Base-by-base conservation (phyloP, 2,888 invertebrate species). In the Spodoptera littoralis region DNA sequence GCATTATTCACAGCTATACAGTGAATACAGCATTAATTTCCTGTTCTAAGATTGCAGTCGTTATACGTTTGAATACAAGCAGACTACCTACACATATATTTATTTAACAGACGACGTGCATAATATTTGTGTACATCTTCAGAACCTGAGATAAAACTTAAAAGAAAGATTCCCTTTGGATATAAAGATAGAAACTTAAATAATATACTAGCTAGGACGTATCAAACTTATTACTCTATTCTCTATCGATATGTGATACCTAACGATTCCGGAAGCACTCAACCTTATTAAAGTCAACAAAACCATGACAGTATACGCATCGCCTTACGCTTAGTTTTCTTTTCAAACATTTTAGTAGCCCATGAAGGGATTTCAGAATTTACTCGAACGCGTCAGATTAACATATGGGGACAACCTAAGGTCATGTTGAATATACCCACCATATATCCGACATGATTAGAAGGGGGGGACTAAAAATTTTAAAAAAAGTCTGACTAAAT, bases 211-310 rank as follows among this genome's bases (percentile, higher is more conserved):
- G 18, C 18, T 18, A 18, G 18, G 18, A 18, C 18, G 18, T 41
- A 47, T 30, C 12, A 27, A 36, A 24, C 12, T 18, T 11, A 47
- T 44, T 22, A 27, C 36, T 36, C 8, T 36, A 36, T 9, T 6
- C 6, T 36, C 36, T 36, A 18, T 22, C 13, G 48, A 45, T 9
- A 52, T 24, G 24, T 12, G 18, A 46, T 52, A 42, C 27, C 12
- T 27, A 43, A 12, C 22, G 51, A 52, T 50, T 54, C 54, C 9
- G 27, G 49, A 70, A 71, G 71, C 73, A 69, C 73, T 66, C 45
- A 72, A 69, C 72, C 48, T n/a, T 51, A 67, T 68, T 55, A 54
- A 47, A 47, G 46, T 54, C 46, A 50, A 59, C 41, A 27, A 27
- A 27, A 5, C 4, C 27, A 56, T 45, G 45, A 13, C 51, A 27